Evolutionary conservation across 2,888 invertebrate species (phyloP), one percentile per base, ranked within the genome.

Genomic region (Andrena fulva): DNA sequence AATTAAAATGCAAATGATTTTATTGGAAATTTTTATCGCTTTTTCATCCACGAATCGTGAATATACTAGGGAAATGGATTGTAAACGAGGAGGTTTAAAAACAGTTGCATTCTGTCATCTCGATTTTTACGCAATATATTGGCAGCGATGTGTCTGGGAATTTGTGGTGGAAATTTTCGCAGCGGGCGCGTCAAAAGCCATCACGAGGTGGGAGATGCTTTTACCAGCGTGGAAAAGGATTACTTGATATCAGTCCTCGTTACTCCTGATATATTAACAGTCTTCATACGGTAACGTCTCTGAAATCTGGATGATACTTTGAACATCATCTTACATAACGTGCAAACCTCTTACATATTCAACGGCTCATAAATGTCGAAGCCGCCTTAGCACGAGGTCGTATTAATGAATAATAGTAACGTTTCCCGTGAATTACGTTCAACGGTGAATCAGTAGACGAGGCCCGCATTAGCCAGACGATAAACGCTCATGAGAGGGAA

Each of bases 231-330:
- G 33, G 54, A 82, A 67, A 72, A 78, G 71, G 64, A 84, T 84
- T 77, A 74, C 63, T 63, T 71, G 67, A 71, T 77, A 71, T 62
- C 64, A 20, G 31, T 24, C 31, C 60, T 76, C 68, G 68, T 77
- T 82, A 74, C 63, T 48, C 24, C 7, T 78, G 33, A 74, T 77
- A 73, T 72, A 79, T 82, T 66, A 69, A 85, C 31, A 35, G 54
- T 24, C 27, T 52, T 27, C 76, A 73, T 31, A 66, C 62, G 20
- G 42, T 62, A 75, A 60, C 50, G 59, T 74, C 74, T 82, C 79
- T 85, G 79, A 82, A 79, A 82, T 71, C 76, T 59, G 64, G n/a
- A 68, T 72, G 77, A 77, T 77, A 82, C 70, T 76, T 74, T 64
- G 78, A 85, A 79, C 78, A 66, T 63, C 54, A 68, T 35, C 63